Evolutionary conservation across 2,113 vertebrate species (phyloP), one percentile per base, ranked within the genome.

Genomic region (Dipodomys merriami): DNA sequence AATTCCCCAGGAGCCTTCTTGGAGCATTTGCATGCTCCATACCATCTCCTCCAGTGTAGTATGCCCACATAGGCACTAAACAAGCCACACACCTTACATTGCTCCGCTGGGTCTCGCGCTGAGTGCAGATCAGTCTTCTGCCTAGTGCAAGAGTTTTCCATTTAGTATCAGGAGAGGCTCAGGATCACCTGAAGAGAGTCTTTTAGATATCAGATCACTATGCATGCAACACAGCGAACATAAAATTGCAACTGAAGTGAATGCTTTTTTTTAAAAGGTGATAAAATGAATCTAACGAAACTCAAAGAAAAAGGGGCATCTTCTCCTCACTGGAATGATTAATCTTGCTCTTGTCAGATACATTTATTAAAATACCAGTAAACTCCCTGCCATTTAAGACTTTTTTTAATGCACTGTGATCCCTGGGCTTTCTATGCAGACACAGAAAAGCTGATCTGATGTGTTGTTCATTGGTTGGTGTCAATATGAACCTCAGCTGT

Each of bases 281-380:
- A 35, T 46, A 25, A 64, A 82, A 88, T 83, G 60, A 72, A 44
- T 57, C 12, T 16, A 82, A 83, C 84, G 68, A n/a, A 73, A 80
- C 9, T 27, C 83, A 9, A 16, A 35, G 49, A 44, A 33, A 79
- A 0, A 35, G 53, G 49, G 12, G 0, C 3, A 64, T 84, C 87
- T 95, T 60, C 86, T 83, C 91, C 25, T 8, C 6, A 83, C 27
- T 29, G 22, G 57, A n/a, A 65, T 73, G 69, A 71, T 83, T 65
- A 60, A 91, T 71, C 76, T 65, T 35, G 23, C 25, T 95, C 86
- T 91, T 49, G 13, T 90, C 74, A 68, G 25, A 87, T 89, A 94
- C 68, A 90, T 46, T 46, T 78, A 60, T 46, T 64, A 91, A 86
- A 91, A 81, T 22, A 53, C 49, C 39, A 64, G 39, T 29, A 83